These are phyloP conservation scores for Petroica traversi DNA, from an alignment of 2,113 vertebrate genomes.

Conservation along the genomic window DNA sequence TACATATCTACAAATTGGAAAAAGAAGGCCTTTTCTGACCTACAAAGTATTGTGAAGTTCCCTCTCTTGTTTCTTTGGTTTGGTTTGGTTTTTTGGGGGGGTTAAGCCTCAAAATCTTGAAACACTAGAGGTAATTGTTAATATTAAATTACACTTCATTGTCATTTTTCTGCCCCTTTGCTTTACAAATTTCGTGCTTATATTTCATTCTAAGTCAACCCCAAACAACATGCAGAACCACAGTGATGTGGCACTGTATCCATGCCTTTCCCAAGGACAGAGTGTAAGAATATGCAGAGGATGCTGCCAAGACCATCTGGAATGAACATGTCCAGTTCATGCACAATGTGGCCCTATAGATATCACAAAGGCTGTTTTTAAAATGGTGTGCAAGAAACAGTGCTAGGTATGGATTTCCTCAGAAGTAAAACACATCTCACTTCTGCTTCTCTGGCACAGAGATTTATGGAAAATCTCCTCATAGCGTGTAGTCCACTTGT, in stretches of 20 bases:
- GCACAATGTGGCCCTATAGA: fast-evolving
- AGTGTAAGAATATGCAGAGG: not conserved
- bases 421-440: not conserved
- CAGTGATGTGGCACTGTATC: not conserved
- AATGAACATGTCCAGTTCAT: not conserved
- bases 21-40: not conserved
- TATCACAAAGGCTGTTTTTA: not conserved
- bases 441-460: not conserved
- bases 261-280: not conserved
- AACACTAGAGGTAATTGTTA: not conserved
- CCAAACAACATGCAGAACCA: not conserved
- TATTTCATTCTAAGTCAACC: not conserved
- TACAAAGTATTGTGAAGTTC: not conserved
- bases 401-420: not conserved
- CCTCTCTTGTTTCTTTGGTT: too few species aligned
- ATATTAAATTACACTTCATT: not conserved
- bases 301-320: fast-evolving
- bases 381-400: not conserved
- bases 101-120: not conserved
- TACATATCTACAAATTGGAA: not conserved
- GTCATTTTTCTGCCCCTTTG: not conserved
- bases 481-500: not conserved
- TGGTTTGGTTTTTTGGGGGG: too few species aligned
- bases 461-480: not conserved
- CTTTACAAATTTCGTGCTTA: not conserved